Evolutionary conservation across 2,113 vertebrate genomes (phyloP).

Genomic region (Chaetodon trifascialis): DNA sequence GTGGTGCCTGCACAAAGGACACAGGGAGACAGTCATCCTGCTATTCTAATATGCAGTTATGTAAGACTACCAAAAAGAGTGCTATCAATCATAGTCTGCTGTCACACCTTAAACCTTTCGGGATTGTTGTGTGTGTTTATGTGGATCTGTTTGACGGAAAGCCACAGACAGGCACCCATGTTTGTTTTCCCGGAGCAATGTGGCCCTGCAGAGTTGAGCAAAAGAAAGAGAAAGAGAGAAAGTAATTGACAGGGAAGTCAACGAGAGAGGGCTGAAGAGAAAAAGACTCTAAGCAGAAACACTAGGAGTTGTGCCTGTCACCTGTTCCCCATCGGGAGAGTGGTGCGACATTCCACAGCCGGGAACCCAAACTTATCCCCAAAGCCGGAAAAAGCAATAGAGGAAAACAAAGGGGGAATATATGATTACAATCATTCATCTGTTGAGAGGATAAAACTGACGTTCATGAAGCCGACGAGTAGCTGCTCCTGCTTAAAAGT

Average conservation of each 20-base stretch:
- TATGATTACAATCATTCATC: constrained; percentile 55
- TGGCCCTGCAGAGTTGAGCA: background rate
- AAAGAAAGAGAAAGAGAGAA: constrained; percentile 20
- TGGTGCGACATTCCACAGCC: constrained; percentile 74
- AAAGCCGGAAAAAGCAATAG: constrained; percentile 36
- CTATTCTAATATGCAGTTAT: constrained; percentile 40
- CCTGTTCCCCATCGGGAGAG: constrained; percentile 69
- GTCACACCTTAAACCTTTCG: constrained; percentile 26
- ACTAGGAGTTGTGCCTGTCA: constrained; percentile 46
- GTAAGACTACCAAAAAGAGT: background rate
- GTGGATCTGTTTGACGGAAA: constrained; percentile 22
- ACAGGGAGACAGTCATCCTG: constrained; percentile 27
- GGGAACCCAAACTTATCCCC: constrained; percentile 42
- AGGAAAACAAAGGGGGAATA: constrained; percentile 4
- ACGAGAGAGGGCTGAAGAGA: background rate
- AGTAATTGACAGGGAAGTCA: background rate
- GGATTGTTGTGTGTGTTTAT: constrained; percentile 40
- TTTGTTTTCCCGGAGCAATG: constrained; percentile 51
- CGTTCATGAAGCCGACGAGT: constrained; percentile 45
- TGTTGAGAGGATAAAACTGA: constrained; percentile 35
- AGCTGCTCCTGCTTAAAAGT: constrained; percentile 58
- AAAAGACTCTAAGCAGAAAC: constrained; percentile 26
- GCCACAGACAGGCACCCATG: constrained; percentile 26
- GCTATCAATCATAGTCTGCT: constrained; percentile 46
- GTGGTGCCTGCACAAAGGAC: constrained; percentile 13